Percentiles rank a stretch among this genome's conserved stretches.
Evolutionary conservation across 35 echinoderm and acorn worm genomes (phyloP).

Genomic region (Anneissia japonica): DNA sequence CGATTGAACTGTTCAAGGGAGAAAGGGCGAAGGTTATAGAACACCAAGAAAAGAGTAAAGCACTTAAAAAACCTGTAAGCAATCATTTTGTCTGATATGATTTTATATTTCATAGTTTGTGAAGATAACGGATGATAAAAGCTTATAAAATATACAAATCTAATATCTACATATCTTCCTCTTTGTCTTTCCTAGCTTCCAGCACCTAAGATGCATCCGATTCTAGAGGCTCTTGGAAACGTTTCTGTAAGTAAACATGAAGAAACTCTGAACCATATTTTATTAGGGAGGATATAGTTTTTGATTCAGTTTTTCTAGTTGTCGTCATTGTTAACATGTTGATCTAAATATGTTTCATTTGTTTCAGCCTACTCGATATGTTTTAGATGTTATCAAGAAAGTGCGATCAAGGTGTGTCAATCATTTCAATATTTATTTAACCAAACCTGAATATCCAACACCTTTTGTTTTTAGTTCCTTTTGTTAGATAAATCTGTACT

Average conservation of each 20-base stretch:
- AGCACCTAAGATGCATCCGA: constrained; percentile 58
- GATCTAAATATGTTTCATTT: neutral
- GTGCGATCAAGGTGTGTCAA: constrained; percentile 66
- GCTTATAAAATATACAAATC: neutral
- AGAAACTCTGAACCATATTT: too few relatives aligned
- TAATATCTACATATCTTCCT: neutral
- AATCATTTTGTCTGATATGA: too few relatives aligned
- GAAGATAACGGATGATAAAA: too few relatives aligned
- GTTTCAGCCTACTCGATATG: constrained; percentile 77
- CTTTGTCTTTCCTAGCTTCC: constrained; percentile 60
- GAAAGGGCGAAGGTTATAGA: constrained; percentile 64
- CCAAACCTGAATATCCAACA: too few relatives aligned
- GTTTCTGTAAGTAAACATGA: constrained; percentile 59
- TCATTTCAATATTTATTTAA: neutral
- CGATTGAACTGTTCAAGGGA: constrained; percentile 79
- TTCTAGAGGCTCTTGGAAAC: constrained; percentile 81
- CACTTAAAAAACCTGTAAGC: constrained; percentile 60
- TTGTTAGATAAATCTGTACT: too few relatives aligned
- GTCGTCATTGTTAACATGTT: too few relatives aligned
- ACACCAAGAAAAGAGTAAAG: constrained; percentile 39
- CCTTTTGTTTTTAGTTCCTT: too few relatives aligned
- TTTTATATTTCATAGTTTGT: too few relatives aligned
- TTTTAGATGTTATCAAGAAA: constrained; percentile 67
- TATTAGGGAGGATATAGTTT: too few relatives aligned
- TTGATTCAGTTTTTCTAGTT: too few relatives aligned